phyloP scores from a whole-genome alignment of 2,113 vertebrate genomes.

The Ceyx margarethae region DNA sequence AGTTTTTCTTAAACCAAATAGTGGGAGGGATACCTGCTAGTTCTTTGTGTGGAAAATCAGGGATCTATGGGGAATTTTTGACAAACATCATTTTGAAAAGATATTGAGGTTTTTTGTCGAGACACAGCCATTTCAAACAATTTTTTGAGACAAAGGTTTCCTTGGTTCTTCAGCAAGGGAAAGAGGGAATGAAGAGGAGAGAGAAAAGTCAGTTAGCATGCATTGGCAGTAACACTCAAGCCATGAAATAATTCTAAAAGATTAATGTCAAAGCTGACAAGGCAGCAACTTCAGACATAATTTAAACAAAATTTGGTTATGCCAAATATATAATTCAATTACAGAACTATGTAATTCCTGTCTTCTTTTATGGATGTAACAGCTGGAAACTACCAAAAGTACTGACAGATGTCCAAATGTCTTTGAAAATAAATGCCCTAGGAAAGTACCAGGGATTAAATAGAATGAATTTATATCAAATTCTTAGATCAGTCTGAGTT shows the following conservation, averaged over 20 bases:
- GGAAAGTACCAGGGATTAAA: slow-evolving; percentile 35
- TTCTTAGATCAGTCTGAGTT: slow-evolving; percentile 27
- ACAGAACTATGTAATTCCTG: slow-evolving; percentile 11
- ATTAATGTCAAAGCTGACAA: neutral
- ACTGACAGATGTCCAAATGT: slow-evolving; percentile 28
- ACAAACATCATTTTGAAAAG: neutral
- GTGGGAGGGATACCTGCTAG: neutral
- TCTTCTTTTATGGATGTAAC: neutral
- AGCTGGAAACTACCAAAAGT: slow-evolving; percentile 28
- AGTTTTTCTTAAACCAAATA: neutral
- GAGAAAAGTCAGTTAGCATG: neutral
- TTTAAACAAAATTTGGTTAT: neutral
- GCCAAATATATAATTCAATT: neutral
- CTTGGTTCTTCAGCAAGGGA: neutral
- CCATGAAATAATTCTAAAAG: neutral
- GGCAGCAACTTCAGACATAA: neutral
- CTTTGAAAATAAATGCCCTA: slow-evolving; percentile 39
- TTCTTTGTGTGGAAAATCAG: neutral
- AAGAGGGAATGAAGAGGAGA: neutral
- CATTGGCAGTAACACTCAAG: neutral
- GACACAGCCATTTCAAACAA: neutral
- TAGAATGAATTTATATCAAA: slow-evolving; percentile 32
- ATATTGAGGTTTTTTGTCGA: neutral
- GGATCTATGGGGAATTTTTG: neutral
- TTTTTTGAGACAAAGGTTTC: neutral